phyloP scores from a whole-genome alignment of 2,113 vertebrate species.

The Phoxinus phoxinus region DNA sequence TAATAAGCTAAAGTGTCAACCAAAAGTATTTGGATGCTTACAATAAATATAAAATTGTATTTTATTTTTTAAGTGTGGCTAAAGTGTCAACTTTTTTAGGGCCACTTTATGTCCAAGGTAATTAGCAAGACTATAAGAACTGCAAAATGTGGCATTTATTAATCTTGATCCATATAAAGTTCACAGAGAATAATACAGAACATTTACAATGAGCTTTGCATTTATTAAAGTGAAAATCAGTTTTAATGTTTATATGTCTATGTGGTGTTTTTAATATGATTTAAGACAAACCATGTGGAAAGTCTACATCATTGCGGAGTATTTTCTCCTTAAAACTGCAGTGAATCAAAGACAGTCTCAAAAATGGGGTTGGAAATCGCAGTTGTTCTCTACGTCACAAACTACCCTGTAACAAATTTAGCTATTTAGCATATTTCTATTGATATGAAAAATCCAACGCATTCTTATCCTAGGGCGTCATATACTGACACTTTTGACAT shows the following conservation, averaged over 20 bases:
- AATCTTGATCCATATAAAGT: not conserved
- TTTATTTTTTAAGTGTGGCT: not conserved
- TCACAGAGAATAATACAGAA: not conserved
- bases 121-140: not conserved
- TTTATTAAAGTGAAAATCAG: not conserved
- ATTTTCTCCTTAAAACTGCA: too few species aligned
- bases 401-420: too few species aligned
- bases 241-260: too few species aligned
- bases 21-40: not conserved
- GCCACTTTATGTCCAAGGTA: not conserved
- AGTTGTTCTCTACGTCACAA: too few species aligned
- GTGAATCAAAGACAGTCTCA: not conserved
- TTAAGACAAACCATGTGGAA: too few species aligned
- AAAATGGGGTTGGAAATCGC: not conserved
- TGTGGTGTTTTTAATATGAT: too few species aligned
- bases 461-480: too few species aligned
- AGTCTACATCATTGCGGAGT: too few species aligned
- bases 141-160: conserved; percentile 10
- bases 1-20: not conserved
- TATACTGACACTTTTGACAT: too few species aligned
- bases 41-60: not conserved
- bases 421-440: too few species aligned
- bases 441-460: too few species aligned
- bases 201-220: not conserved
- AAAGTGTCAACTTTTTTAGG: not conserved